A percentile compares a stretch with the other conserved stretches of the same genome.
Conservation (phyloP, 2,888 invertebrate species). For the Koerneria pararmatus region DNA sequence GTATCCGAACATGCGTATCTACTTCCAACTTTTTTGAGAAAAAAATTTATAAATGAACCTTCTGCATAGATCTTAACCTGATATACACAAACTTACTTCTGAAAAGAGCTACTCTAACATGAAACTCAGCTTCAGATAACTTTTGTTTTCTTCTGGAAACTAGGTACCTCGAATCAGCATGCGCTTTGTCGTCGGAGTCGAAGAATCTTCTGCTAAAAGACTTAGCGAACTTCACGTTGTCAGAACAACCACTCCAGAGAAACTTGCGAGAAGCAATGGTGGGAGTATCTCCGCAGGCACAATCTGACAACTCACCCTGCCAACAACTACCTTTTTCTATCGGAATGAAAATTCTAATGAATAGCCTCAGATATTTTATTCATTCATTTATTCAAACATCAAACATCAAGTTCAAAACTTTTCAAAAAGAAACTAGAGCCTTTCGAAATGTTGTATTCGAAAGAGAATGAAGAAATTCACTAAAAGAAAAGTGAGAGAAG, state of each 20-base stretch:
- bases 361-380: too few species aligned
- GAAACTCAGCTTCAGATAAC: background rate
- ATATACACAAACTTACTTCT: too few species aligned
- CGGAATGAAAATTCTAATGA: background rate
- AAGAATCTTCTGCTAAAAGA: conserved; percentile 59
- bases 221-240: conserved; percentile 59
- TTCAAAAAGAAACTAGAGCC: too few species aligned
- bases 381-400: too few species aligned
- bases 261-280: conserved; percentile 32
- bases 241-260: conserved; percentile 60
- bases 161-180: conserved; percentile 38
- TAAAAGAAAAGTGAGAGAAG: too few species aligned
- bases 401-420: too few species aligned
- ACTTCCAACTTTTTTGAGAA: too few species aligned
- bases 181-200: conserved; percentile 53
- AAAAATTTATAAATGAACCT: too few species aligned
- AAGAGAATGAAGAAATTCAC: too few species aligned
- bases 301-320: conserved; percentile 40
- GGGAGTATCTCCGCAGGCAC: conserved; percentile 37
- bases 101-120: background rate
- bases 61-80: too few species aligned
- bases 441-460: too few species aligned
- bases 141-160: background rate
- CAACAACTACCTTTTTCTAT: background rate
- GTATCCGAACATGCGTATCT: too few species aligned